Conservation (phyloP, 2,888 invertebrate species). For the Folsomia candida region DNA sequence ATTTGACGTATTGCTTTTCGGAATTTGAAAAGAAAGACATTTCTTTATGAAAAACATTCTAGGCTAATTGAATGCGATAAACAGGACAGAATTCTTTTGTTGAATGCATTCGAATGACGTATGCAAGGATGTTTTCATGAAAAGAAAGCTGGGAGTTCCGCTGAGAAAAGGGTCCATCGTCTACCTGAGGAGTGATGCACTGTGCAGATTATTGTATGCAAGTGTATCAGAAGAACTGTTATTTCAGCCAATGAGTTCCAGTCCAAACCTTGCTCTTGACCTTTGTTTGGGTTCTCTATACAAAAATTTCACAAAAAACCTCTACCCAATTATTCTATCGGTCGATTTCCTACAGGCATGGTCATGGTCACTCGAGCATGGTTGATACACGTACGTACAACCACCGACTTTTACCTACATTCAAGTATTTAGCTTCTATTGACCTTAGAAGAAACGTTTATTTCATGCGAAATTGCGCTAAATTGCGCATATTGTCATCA, state of each 20-base stretch:
- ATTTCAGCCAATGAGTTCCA: not conserved
- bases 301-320: not conserved
- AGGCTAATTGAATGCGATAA: too few relatives aligned
- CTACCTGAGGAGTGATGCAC: not conserved
- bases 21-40: too few relatives aligned
- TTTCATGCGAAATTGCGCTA: not conserved
- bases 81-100: not conserved
- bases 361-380: not conserved
- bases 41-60: too few relatives aligned
- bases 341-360: not conserved
- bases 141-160: not conserved
- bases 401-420: not conserved
- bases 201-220: not conserved
- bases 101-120: too few relatives aligned
- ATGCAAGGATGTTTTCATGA: not conserved
- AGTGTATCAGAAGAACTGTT: not conserved
- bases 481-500: not conserved
- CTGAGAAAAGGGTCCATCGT: not conserved
- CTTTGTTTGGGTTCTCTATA: not conserved
- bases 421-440: not conserved
- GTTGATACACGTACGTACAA: not conserved
- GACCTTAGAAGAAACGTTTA: not conserved
- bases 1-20: too few relatives aligned
- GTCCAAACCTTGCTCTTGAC: conserved; percentile 3
- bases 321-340: not conserved